Base-by-base conservation (phyloP, 2,888 invertebrate genomes). In the Philaethria dido region DNA sequence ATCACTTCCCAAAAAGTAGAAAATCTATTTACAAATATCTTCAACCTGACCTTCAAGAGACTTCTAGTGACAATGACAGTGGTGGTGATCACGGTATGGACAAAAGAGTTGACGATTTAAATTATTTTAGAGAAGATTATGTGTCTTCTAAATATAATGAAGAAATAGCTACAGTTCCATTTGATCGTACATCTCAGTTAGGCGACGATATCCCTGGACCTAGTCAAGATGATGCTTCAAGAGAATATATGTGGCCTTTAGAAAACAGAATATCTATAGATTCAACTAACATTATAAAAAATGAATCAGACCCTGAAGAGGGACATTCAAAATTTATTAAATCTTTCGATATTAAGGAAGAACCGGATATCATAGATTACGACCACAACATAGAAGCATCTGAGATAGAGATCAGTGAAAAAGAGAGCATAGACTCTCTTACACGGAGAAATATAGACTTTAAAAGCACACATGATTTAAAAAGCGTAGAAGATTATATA, bases 1-100 rank as follows among this genome's bases (percentile, higher is more conserved):
- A 80, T 61, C 86, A 88, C 72, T 90, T 88, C 50, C 89, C 89
- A 0, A 69, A 69, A 2, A 87, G 86, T 64, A 82, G 74, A 45
- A 72, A 76, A 0, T 57, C 72, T 36, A 85, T 89, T 64, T 77
- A 80, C 61, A 79, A 79, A 66, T 75, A 79, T 25, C 72, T 78
- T 4, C 9, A 29, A 52, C 22, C 3, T 20, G 57, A 62, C 3
- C 5, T n/a, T 29, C 20, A 29, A 33, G 13, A 20, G 22, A 57
- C 25, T 48, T 25, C 71, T 0, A 63, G 62, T 57, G 66, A 66
- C 20, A 36, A n/a, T 14, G n/a, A 64, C 47, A 63, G 48, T 42
- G 54, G 64, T 20, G 65, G 48, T 42, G 54, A 66, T 20, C 42
- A 64, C 29, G 36, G 57, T 3, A 48, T 48, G 18, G 57, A 14